These are phyloP conservation scores for Melipona quadrifasciata DNA, from an alignment of 1,140 invertebrate species.

Conservation along the genomic window DNA sequence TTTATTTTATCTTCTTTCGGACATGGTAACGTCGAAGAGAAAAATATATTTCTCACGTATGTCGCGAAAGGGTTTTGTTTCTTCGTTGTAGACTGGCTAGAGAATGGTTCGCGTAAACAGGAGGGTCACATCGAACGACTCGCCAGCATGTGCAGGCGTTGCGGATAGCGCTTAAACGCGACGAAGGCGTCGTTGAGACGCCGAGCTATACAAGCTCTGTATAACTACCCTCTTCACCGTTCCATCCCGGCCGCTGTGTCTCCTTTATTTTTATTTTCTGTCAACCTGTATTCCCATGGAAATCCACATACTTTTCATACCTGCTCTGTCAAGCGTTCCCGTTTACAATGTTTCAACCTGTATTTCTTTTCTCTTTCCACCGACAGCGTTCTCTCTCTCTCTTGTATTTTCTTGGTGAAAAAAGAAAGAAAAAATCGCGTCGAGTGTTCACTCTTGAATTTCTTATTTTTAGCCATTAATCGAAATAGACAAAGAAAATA, in stretches of 20 bases:
- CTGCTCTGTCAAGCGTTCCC: background rate
- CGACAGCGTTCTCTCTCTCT: background rate
- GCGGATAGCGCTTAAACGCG: conserved; percentile 46
- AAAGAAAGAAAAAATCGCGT: no score
- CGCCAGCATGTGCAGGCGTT: conserved; percentile 17
- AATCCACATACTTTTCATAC: conserved; percentile 6
- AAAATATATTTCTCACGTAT: no score
- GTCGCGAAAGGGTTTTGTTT: background rate
- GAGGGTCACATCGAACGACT: conserved; percentile 50
- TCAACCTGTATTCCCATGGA: conserved; percentile 5
- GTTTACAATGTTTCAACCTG: conserved; percentile 4
- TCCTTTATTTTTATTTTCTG: conserved; percentile 19
- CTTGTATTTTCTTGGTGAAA: background rate
- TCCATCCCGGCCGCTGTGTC: background rate
- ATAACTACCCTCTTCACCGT: conserved; percentile 32
- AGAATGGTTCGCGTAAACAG: conserved; percentile 59
- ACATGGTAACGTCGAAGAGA: no score
- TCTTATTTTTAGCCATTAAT: no score
- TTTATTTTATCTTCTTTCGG: no score
- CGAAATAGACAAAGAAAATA: no score
- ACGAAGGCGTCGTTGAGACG: conserved; percentile 42
- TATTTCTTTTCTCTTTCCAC: no score
- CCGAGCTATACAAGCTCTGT: conserved; percentile 14
- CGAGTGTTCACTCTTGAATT: no score
- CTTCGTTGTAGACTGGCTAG: no score